Conservation (phyloP, 2,888 invertebrate species). For the Leptura quadrifasciata region DNA sequence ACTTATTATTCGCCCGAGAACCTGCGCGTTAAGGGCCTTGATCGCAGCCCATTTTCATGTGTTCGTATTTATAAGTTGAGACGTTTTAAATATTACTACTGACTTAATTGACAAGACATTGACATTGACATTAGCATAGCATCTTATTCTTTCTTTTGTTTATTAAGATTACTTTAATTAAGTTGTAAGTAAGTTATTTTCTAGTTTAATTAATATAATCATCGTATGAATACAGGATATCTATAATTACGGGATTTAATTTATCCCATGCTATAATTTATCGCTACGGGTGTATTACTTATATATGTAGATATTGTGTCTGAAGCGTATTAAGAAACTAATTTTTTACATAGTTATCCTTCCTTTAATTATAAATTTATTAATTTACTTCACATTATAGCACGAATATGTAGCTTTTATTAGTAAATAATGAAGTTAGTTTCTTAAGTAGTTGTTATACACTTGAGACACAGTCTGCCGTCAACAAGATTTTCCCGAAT, state of each 20-base stretch:
- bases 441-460: not conserved
- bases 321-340: not conserved
- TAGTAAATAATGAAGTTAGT: not conserved
- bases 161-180: constrained; percentile 58
- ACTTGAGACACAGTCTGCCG: too few relatives aligned
- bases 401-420: not conserved
- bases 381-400: not conserved
- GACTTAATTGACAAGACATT: constrained; percentile 38
- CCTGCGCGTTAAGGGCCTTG: constrained; percentile 26
- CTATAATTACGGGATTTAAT: constrained; percentile 51
- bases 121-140: constrained; percentile 30
- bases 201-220: constrained; percentile 61
- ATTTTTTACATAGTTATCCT: not conserved
- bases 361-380: not conserved
- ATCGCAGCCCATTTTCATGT: constrained; percentile 21
- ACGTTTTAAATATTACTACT: constrained; percentile 7
- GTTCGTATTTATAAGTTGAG: not conserved
- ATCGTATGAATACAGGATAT: constrained; percentile 52
- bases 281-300: constrained; percentile 35
- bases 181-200: constrained; percentile 59
- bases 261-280: constrained; percentile 50
- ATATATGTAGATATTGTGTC: constrained; percentile 10
- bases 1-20: not conserved
- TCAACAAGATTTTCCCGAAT: too few relatives aligned
- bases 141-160: constrained; percentile 46